Evolutionary conservation across 2,113 vertebrate species (phyloP).

Genomic region (Xenus cinereus): DNA sequence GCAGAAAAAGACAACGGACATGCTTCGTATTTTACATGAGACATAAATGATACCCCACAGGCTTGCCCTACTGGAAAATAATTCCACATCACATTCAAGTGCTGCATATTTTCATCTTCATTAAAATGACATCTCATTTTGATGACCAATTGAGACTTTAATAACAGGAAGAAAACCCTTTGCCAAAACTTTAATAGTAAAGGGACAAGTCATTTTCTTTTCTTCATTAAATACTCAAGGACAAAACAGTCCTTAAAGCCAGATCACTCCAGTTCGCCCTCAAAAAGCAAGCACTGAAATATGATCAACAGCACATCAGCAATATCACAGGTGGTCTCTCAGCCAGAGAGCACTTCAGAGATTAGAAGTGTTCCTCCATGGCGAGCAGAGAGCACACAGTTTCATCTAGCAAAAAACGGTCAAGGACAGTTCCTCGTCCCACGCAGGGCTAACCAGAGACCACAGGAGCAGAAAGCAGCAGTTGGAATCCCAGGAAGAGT

Average conservation of each 20-base stretch:
- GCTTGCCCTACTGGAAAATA: not conserved
- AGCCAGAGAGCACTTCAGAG: not conserved
- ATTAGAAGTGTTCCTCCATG: not conserved
- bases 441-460: not conserved
- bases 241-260: not conserved
- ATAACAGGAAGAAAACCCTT: not conserved
- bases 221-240: not conserved
- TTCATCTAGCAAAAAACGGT: not conserved
- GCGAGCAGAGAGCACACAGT: not conserved
- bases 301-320: not conserved
- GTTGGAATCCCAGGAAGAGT: not conserved
- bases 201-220: not conserved
- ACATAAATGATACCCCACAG: not conserved
- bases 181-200: not conserved
- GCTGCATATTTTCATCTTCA: not conserved
- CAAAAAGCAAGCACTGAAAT: not conserved
- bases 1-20: not conserved
- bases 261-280: not conserved
- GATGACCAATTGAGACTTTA: not conserved
- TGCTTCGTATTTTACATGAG: not conserved
- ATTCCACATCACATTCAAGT: not conserved
- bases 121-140: conserved; percentile 1
- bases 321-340: not conserved
- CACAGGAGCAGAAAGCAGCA: not conserved
- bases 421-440: not conserved